Percentiles rank a stretch among this genome's conserved stretches.
These are phyloP conservation scores for Sialia sialis DNA, from an alignment of 2,113 vertebrate species.

Conservation along the genomic window DNA sequence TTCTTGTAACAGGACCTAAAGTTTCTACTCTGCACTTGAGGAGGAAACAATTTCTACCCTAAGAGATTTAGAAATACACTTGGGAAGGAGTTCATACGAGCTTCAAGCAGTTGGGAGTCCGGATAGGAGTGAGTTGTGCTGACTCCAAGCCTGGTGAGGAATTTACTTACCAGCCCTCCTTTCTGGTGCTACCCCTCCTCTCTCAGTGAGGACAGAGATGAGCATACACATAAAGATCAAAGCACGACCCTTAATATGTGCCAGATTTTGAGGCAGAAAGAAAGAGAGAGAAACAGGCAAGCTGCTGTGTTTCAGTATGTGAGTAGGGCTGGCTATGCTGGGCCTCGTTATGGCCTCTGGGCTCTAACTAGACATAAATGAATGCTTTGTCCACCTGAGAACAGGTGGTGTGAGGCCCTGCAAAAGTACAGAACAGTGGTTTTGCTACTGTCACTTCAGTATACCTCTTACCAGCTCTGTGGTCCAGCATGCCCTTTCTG, in stretches of 20 bases:
- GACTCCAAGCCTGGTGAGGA: background rate
- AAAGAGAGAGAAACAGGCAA: background rate
- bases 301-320: background rate
- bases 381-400: background rate
- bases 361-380: background rate
- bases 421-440: background rate
- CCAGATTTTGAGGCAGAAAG: background rate
- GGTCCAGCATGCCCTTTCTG: background rate
- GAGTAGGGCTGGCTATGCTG: background rate
- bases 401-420: background rate
- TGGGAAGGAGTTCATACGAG: background rate
- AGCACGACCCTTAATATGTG: rapidly evolving
- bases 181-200: background rate
- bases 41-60: background rate
- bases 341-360: background rate
- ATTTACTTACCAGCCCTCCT: background rate
- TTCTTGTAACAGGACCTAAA: background rate
- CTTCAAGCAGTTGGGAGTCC: background rate
- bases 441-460: background rate
- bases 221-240: background rate
- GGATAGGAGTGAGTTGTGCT: background rate
- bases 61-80: background rate
- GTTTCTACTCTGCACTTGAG: background rate
- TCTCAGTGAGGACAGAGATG: background rate
- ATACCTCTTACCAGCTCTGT: background rate